These are phyloP conservation scores for Latrodectus elegans DNA, from an alignment of 2,888 invertebrate species.

Conservation along the genomic window DNA sequence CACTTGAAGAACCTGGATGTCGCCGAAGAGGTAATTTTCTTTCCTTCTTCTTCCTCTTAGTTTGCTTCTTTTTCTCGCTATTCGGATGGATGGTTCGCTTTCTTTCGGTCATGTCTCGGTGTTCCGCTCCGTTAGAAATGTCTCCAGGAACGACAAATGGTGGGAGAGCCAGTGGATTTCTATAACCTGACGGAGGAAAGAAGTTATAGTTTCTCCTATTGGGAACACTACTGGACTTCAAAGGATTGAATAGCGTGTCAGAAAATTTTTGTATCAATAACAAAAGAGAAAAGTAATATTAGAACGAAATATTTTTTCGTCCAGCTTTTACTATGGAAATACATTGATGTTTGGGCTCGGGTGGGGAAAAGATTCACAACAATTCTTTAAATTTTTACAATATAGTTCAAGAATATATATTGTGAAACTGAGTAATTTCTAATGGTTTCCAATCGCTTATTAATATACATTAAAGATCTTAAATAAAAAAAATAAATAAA, in stretches of 20 bases:
- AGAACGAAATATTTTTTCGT: neutral
- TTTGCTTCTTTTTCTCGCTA: conserved; percentile 15
- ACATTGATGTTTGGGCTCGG: neutral
- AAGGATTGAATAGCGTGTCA: neutral
- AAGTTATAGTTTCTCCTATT: neutral
- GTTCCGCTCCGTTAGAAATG: conserved; percentile 56
- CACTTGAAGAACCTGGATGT: conserved; percentile 94
- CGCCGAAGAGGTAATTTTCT: conserved; percentile 86
- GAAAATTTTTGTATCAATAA: neutral
- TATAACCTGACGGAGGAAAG: conserved; percentile 11
- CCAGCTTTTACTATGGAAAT: neutral
- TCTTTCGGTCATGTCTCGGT: conserved; percentile 29
- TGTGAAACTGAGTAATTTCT: too few relatives aligned
- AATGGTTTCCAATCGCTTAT: too few relatives aligned
- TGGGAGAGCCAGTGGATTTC: conserved; percentile 26
- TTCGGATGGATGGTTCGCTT: conserved; percentile 37
- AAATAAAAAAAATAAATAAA: too few relatives aligned
- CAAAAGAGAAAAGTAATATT: neutral
- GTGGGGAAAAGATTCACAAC: too few relatives aligned
- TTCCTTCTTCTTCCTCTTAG: conserved; percentile 15
- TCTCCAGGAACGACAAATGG: conserved; percentile 45
- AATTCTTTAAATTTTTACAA: too few relatives aligned
- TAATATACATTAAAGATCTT: too few relatives aligned
- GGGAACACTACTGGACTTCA: neutral
- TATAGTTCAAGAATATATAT: too few relatives aligned